Base-by-base conservation (phyloP, 2,113 vertebrate genomes). In the Paralichthys olivaceus region DNA sequence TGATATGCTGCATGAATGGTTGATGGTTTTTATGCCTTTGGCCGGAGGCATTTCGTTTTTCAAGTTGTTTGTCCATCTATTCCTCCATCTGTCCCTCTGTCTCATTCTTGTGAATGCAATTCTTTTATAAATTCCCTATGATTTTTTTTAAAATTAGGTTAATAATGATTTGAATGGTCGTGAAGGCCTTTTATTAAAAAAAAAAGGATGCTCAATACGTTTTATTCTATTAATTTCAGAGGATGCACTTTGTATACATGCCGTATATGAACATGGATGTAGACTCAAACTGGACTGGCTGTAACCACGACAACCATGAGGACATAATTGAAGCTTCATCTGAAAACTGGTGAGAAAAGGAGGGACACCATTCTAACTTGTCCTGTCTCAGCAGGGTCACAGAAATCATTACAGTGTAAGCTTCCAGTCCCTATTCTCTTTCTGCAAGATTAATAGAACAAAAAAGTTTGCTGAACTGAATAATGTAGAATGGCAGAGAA, bases 381-480 rank as follows among this genome's bases (percentile, higher is more conserved):
- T 68, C 45, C 67, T 63, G 25, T 81, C 63, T 79, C 59, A 78
- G 69, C 62, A 75, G 77, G 77, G 75, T 77, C 69, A 77, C 43
- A 75, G 14, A 63, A 57, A 77, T 62, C 75, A 78, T 69, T 47
- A 69, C 53, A 59, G 66, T 23, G 63, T 73, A 75, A 63, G 56
- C 49, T 69, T 67, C 65, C 66, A 53, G 58, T 74, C 53, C 28
- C 22, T 25, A 34, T 77, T 59, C 19, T 77, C 58, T 79, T 64
- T 70, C 45, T 25, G 17, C 54, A 72, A 80, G 62, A 83, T 81
- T 72, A 69, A 87, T 72, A 62, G 37, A 37, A 53, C 20, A 43
- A 43, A 63, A 72, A 69, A 59, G 57, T 87, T 85, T 86, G 80
- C 75, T 77, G 79, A 77, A 66, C 69, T 74, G 67, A 54, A 68